Base-by-base conservation (phyloP, 2,113 vertebrate genomes). In the Motacilla alba region DNA sequence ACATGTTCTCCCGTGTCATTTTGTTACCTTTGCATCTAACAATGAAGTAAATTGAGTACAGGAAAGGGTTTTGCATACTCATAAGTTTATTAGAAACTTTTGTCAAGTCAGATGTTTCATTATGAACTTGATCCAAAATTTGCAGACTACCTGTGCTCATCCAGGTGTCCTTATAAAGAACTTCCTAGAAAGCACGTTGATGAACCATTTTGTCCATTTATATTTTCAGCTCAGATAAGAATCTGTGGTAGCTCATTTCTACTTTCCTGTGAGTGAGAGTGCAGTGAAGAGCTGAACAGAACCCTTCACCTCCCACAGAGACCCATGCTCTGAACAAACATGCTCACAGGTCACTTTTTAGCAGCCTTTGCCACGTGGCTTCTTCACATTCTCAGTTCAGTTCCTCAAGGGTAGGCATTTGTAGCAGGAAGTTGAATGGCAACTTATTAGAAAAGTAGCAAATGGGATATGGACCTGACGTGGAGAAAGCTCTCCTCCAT, bases 291-390 rank as follows among this genome's bases (percentile, higher is more conserved):
- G 14, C 26, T 3, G 2, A 30, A 1, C 18, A 17, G 39, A 59
- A 13, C 10, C 30, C 23, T 82, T 31, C 15, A 46, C 7, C 27
- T 85, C 56, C n/a, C 23, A 33, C 28, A 49, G 18, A 68, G 8
- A 35, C 3, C 33, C n/a, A 5, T 31, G 8, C 9, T 58, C 5
- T 0, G 3, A 5, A 4, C 0, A 1, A 47, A 39, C 1, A 2
- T 67, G 15, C 26, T n/a, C 39, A 7, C 1, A 13, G 22, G 5
- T 58, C 23, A 35, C 13, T 74, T 67, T 16, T 62, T 53, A 60
- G 16, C 28, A 82, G 39, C 33, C 13, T 89, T 52, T 89, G 73
- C 37, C 19, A 3, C 2, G 8, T 47, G 30, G 11, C 22, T 90
- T 37, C 43, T 68, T 83, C 16, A 27, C 6, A 7, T 55, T 83